Evolutionary conservation across 2,113 vertebrate species (phyloP).

Genomic region (Eulemur rufifrons): DNA sequence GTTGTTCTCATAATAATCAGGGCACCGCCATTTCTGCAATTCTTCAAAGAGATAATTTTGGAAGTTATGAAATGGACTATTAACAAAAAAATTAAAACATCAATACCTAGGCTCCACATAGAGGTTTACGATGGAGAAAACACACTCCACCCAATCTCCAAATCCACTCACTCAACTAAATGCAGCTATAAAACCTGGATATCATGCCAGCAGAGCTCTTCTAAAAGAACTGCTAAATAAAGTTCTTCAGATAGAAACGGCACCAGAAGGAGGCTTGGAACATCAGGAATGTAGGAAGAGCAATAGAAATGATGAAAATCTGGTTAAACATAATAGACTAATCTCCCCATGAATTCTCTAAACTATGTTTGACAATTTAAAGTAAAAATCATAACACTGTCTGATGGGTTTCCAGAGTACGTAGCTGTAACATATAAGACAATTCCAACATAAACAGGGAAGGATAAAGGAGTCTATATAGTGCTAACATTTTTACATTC

Average conservation of each 20-base stretch:
- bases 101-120: not conserved
- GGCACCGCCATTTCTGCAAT: constrained; percentile 94
- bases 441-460: not conserved
- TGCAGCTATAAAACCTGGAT: not conserved
- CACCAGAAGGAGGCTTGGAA: not conserved
- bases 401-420: not conserved
- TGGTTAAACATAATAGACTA: not conserved
- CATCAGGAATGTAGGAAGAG: not conserved
- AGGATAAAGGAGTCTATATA: not conserved
- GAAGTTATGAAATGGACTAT: not conserved
- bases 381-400: not conserved
- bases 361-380: not conserved
- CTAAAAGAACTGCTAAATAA: not conserved
- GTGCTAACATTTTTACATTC: not conserved
- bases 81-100: not conserved
- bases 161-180: not conserved
- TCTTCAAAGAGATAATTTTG: constrained; percentile 83
- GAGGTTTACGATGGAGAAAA: not conserved
- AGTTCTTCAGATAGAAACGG: not conserved
- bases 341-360: not conserved
- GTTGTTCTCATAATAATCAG: constrained; percentile 94
- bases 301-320: not conserved
- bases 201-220: not conserved
- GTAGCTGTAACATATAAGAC: not conserved
- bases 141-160: not conserved